These are phyloP conservation scores for Pomatostomus ruficeps DNA, from an alignment of 2,113 vertebrate genomes.

Conservation along the genomic window DNA sequence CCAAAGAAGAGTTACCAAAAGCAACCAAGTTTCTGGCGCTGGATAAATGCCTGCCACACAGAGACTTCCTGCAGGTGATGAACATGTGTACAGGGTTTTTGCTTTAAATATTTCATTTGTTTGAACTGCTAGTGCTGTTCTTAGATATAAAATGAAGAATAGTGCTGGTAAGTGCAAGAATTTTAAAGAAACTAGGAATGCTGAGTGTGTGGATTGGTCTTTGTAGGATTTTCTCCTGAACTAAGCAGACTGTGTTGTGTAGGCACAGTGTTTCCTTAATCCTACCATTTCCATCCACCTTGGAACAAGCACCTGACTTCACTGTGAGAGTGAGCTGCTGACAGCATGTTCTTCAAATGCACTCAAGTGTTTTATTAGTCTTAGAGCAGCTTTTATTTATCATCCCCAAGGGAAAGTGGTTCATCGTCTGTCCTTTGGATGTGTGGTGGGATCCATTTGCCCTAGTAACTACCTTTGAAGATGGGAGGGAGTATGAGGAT, in stretches of 20 bases:
- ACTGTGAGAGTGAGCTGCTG: neutral
- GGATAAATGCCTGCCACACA: conserved; percentile 93
- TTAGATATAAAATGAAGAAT: neutral
- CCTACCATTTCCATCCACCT: neutral
- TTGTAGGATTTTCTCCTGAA: neutral
- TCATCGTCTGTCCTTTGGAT: neutral
- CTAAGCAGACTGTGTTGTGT: neutral
- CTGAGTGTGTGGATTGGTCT: neutral
- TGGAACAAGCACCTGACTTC: neutral
- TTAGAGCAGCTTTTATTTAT: neutral
- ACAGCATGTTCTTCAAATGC: neutral
- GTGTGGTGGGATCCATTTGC: neutral
- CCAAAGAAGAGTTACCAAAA: conserved; percentile 77
- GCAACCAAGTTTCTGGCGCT: conserved; percentile 94
- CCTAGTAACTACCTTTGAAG: neutral
- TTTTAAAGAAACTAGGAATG: neutral
- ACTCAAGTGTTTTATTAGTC: neutral
- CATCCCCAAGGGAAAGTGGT: neutral
- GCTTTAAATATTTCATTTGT: neutral
- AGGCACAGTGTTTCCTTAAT: neutral
- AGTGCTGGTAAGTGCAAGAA: neutral
- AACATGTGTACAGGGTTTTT: neutral
- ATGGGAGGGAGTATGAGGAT: neutral
- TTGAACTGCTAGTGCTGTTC: neutral
- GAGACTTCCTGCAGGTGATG: conserved; percentile 95